Conservation (phyloP, 2,888 invertebrate species). For the Rhyacophila evoluta region DNA sequence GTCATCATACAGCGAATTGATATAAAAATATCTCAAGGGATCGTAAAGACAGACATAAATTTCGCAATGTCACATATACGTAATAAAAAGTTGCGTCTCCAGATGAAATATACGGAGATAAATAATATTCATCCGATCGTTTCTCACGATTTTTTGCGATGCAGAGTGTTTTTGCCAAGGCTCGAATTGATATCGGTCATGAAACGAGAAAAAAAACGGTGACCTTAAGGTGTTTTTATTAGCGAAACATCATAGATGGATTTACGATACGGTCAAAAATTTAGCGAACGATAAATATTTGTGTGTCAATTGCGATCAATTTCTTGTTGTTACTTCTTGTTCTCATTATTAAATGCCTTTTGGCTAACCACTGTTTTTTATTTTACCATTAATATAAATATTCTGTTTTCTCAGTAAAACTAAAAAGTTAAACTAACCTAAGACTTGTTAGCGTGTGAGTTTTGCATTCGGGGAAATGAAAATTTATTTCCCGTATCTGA, state of each 20-base stretch:
- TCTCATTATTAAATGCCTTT: no score
- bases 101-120: background rate
- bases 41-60: background rate
- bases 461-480: no score
- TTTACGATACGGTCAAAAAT: background rate
- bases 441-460: no score
- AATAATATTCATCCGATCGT: slow-evolving; percentile 11
- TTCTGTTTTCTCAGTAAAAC: no score
- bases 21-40: slow-evolving; percentile 25
- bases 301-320: no score
- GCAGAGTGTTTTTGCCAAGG: slow-evolving; percentile 7
- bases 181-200: background rate
- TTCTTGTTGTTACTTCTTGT: no score
- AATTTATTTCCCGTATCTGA: no score
- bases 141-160: background rate
- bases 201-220: background rate
- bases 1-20: slow-evolving; percentile 25
- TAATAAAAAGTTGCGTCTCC: slow-evolving; percentile 19
- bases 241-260: background rate
- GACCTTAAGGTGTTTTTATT: background rate
- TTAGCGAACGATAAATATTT: no score
- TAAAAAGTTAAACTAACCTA: no score
- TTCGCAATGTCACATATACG: slow-evolving; percentile 7
- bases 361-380: no score
- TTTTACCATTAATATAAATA: no score